Conservation (phyloP, 2,113 vertebrate species). For the Ginglymostoma cirratum region DNA sequence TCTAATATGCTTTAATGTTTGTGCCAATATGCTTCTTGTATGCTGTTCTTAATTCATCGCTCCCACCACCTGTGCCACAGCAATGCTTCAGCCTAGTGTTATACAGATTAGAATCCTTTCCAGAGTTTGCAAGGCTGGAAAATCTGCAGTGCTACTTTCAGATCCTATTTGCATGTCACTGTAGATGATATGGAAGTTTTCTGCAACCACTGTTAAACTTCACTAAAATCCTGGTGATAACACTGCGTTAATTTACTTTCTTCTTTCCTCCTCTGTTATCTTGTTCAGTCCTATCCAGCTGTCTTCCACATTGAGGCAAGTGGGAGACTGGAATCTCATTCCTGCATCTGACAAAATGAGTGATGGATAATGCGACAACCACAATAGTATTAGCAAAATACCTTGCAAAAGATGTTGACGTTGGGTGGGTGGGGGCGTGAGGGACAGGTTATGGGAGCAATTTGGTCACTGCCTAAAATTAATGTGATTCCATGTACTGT, state of each 20-base stretch:
- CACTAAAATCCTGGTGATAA: not conserved
- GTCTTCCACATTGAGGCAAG: not conserved
- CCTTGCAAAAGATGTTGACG: not conserved
- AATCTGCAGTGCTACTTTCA: not conserved
- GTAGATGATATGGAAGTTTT: not conserved
- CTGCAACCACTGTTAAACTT: not conserved
- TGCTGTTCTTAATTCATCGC: not conserved
- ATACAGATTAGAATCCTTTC: not conserved
- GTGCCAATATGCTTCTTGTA: conserved; percentile 18
- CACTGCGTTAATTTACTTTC: not conserved
- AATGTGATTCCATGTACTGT: not conserved
- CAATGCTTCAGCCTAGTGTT: not conserved
- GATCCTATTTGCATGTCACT: not conserved
- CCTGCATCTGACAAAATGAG: not conserved
- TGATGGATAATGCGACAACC: not conserved
- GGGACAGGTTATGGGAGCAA: not conserved
- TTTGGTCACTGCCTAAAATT: not conserved
- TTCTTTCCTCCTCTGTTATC: not conserved
- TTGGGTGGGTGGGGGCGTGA: too few species aligned
- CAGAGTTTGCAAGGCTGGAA: not conserved
- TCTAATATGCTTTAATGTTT: not conserved
- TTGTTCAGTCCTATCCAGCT: not conserved
- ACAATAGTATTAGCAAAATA: not conserved
- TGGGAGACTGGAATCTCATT: not conserved
- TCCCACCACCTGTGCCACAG: not conserved